Conservation (phyloP, 2,888 invertebrate species). For the Ochropleura plecta region DNA sequence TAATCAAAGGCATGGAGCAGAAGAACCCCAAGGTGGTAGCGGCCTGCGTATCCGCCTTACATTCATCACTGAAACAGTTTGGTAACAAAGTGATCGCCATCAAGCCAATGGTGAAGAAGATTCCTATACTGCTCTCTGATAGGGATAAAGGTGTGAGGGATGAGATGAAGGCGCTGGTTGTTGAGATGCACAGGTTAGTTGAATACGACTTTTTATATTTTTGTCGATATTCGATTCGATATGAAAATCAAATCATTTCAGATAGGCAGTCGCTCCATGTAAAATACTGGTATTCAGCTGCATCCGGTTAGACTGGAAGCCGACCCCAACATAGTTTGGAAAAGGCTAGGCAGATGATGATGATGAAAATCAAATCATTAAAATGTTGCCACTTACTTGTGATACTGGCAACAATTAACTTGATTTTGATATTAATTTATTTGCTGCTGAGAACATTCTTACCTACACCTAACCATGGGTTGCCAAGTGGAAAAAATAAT, state of each 20-base stretch:
- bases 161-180: slow-evolving; percentile 96
- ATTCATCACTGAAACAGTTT: slow-evolving; percentile 96
- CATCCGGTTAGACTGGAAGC: no score
- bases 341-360: no score
- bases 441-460: no score
- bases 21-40: slow-evolving; percentile 99
- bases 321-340: no score
- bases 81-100: slow-evolving; percentile 97
- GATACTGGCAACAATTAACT: no score
- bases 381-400: neutral
- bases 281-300: no score
- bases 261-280: no score
- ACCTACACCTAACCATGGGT: no score
- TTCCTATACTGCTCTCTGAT: slow-evolving; percentile 96
- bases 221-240: neutral
- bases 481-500: no score
- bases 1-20: slow-evolving; percentile 97
- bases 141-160: slow-evolving; percentile 97
- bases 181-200: slow-evolving; percentile 95
- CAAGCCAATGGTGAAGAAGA: slow-evolving; percentile 97
- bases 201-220: slow-evolving; percentile 26
- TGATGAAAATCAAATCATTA: neutral
- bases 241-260: neutral
- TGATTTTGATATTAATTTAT: no score
- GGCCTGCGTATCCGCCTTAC: slow-evolving; percentile 94